phyloP scores from a whole-genome alignment of 2,888 invertebrate genomes.

The Pelosia muscerda region DNA sequence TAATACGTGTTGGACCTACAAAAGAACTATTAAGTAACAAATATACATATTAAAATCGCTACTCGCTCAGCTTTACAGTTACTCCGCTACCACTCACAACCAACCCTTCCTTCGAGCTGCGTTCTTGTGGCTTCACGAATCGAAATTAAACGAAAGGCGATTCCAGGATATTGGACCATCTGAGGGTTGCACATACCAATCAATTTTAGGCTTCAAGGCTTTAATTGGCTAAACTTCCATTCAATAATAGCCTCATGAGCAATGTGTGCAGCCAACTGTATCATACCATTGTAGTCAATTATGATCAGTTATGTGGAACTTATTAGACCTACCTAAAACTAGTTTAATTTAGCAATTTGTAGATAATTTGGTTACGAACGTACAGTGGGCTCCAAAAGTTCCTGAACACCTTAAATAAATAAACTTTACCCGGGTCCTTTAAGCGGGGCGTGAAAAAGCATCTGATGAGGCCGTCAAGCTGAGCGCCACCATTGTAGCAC shows the following conservation, averaged over 20 bases:
- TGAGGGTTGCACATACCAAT: conserved; percentile 16
- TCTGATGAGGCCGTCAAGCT: too few relatives aligned
- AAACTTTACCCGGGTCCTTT: too few relatives aligned
- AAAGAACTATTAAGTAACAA: too few relatives aligned
- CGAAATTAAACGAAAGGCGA: conserved; percentile 65
- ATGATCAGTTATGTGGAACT: conserved; percentile 6
- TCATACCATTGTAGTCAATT: conserved; percentile 16
- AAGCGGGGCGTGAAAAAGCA: too few relatives aligned
- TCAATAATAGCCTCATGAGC: conserved; percentile 5
- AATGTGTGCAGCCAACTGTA: conserved; percentile 8
- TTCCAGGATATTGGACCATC: conserved; percentile 14
- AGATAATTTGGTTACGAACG: background rate
- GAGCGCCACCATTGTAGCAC: too few relatives aligned
- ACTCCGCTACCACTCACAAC: conserved; percentile 48
- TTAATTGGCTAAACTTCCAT: background rate
- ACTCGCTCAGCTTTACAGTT: conserved; percentile 26
- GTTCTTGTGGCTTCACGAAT: conserved; percentile 66
- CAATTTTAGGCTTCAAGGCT: conserved; percentile 8
- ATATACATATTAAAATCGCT: background rate
- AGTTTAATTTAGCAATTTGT: background rate
- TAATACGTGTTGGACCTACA: too few relatives aligned
- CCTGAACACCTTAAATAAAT: too few relatives aligned
- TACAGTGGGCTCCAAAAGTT: too few relatives aligned
- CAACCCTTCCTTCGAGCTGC: conserved; percentile 32
- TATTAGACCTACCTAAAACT: background rate